These are phyloP conservation scores for Euleptes europaea DNA, from an alignment of 2,113 vertebrate species.

Conservation along the genomic window DNA sequence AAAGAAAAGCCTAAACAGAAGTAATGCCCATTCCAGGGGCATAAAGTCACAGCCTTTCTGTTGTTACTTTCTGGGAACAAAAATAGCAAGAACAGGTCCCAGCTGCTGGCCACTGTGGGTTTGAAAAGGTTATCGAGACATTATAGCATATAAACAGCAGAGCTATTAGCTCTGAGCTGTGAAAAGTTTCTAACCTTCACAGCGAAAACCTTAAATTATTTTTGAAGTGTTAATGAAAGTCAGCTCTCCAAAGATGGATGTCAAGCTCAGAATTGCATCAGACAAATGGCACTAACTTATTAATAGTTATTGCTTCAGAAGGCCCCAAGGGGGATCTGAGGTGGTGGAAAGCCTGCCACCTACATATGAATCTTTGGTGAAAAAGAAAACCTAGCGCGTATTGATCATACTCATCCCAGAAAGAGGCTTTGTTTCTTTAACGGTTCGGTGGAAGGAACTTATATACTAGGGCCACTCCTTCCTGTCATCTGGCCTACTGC, in stretches of 20 bases:
- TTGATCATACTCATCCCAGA: not conserved
- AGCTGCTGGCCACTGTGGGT: conserved; percentile 67
- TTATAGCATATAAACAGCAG: conserved; percentile 77
- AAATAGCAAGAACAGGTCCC: conserved; percentile 71
- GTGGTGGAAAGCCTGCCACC: conserved; percentile 51
- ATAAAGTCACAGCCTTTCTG: conserved; percentile 65
- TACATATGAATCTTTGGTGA: conserved; percentile 36
- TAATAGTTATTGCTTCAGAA: conserved; percentile 76
- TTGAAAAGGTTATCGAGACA: conserved; percentile 78
- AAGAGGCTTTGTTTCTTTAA: not conserved
- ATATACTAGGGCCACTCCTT: not conserved
- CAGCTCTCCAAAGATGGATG: conserved; percentile 75
- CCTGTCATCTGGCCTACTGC: not conserved
- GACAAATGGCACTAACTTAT: conserved; percentile 75
- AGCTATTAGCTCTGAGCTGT: conserved; percentile 77
- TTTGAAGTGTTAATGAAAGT: conserved; percentile 82
- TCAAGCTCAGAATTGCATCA: conserved; percentile 72
- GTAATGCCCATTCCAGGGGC: conserved; percentile 66
- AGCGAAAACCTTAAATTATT: conserved; percentile 79
- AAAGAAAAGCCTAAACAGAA: conserved; percentile 60
- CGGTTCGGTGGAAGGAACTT: not conserved
- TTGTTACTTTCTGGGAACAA: conserved; percentile 65
- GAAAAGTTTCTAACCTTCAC: conserved; percentile 81
- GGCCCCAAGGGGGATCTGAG: conserved; percentile 49
- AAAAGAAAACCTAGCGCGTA: not conserved